phyloP scores from a whole-genome alignment of 1,140 invertebrate species.

The Bursaphelenchus mucronatus region DNA sequence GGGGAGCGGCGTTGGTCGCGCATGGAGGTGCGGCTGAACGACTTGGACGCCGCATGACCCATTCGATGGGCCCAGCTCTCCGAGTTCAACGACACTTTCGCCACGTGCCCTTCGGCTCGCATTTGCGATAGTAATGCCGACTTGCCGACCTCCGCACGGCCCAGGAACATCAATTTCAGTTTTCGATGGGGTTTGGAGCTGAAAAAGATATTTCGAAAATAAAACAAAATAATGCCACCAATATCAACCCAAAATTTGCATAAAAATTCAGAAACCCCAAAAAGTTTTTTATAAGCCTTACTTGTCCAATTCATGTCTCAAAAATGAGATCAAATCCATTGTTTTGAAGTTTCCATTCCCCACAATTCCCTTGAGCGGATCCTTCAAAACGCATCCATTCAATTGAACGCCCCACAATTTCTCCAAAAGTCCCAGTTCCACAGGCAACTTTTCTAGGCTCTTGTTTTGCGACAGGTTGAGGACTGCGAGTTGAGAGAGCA shows the following conservation, averaged over 20 bases:
- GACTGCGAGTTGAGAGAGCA: slow-evolving; percentile 82
- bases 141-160: slow-evolving; percentile 85
- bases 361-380: slow-evolving; percentile 84
- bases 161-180: slow-evolving; percentile 97
- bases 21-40: slow-evolving; percentile 65
- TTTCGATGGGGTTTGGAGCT: slow-evolving; percentile 85
- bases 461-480: slow-evolving; percentile 83
- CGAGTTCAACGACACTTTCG: slow-evolving; percentile 71
- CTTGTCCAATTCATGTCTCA: slow-evolving; percentile 72
- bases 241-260: slow-evolving; percentile 8
- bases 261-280: slow-evolving; percentile 21
- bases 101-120: slow-evolving; percentile 75
- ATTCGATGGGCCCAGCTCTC: slow-evolving; percentile 89
- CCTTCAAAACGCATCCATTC: slow-evolving; percentile 74
- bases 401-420: slow-evolving; percentile 93
- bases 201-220: slow-evolving; percentile 54
- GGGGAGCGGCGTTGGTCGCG: slow-evolving; percentile 4
- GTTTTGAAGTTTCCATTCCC: slow-evolving; percentile 87
- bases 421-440: slow-evolving; percentile 85
- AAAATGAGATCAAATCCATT: slow-evolving; percentile 89
- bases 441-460: slow-evolving; percentile 79
- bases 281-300: slow-evolving; percentile 51
- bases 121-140: slow-evolving; percentile 84
- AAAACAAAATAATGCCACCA: slow-evolving; percentile 10
- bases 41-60: slow-evolving; percentile 74